These are phyloP conservation scores for Tipula unca DNA, from an alignment of 2,888 invertebrate genomes.

Conservation along the genomic window DNA sequence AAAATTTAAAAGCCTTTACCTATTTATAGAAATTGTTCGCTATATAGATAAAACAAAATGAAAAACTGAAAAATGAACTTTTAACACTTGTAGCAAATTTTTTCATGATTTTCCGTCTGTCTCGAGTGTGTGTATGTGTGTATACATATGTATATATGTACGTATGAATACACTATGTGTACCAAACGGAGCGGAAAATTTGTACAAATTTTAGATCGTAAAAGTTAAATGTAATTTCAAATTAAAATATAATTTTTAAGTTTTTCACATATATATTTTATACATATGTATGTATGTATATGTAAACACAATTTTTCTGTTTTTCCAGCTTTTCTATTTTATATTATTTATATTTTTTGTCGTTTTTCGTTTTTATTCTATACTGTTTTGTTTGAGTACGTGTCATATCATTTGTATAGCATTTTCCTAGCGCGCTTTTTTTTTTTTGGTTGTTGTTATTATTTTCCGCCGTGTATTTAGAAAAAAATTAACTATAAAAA, in stretches of 20 bases:
- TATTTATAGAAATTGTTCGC: background rate
- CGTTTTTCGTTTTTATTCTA: background rate
- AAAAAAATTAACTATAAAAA: background rate
- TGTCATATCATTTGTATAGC: background rate
- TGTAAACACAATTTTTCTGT: background rate
- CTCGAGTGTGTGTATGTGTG: background rate
- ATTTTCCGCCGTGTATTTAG: background rate
- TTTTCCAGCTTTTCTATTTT: background rate
- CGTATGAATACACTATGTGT: background rate
- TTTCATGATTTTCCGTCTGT: background rate
- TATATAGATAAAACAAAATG: background rate
- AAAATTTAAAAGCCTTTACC: background rate
- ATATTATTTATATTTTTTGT: background rate
- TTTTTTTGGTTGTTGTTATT: background rate
- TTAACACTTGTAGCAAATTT: background rate
- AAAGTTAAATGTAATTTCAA: background rate
- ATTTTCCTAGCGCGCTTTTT: background rate
- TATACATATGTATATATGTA: background rate
- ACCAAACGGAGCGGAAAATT: background rate
- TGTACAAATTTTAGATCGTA: background rate
- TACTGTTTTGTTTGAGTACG: background rate
- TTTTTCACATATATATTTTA: background rate
- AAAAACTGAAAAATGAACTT: background rate
- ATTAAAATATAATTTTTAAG: constrained; percentile 8
- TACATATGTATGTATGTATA: too few species aligned